Percentiles rank a stretch among this genome's conserved stretches.
Evolutionary conservation across 2,797 vertebrate genomes (phyloP).

Genomic region (Coranthus polyacanthus): DNA sequence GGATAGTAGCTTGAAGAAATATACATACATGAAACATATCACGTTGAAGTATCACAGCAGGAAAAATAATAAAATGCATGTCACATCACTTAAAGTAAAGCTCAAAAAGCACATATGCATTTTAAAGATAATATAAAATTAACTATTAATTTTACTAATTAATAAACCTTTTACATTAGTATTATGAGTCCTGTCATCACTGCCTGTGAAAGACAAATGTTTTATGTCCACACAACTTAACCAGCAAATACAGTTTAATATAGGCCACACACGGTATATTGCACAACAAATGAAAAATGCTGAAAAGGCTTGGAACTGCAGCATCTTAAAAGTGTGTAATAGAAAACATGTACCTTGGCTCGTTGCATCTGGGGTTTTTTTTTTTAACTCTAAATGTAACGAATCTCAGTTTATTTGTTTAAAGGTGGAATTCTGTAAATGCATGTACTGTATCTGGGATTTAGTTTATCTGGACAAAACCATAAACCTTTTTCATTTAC

Average conservation of each 20-base stretch:
- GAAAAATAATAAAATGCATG: background rate
- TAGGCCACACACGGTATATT: no score
- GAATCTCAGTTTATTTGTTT: background rate
- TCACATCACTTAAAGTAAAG: constrained; percentile 1
- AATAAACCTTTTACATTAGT: background rate
- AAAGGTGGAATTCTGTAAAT: background rate
- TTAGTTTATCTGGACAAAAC: constrained; percentile 25
- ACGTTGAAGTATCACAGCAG: background rate
- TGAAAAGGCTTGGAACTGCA: no score
- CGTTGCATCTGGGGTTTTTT: no score
- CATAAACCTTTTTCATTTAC: constrained; percentile 38
- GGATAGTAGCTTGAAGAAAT: background rate
- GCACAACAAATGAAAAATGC: no score
- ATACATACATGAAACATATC: background rate
- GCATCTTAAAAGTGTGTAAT: no score
- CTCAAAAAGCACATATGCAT: background rate
- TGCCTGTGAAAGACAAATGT: background rate
- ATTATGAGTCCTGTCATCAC: background rate
- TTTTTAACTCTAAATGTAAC: background rate
- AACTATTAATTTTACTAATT: background rate
- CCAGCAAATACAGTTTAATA: constrained; percentile 9
- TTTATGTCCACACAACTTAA: background rate
- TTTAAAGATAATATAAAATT: background rate
- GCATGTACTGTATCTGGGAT: background rate
- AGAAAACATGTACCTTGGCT: no score